phyloP scores from a whole-genome alignment of 2,113 vertebrate species.

The Dolichallabes microphthalmus region DNA sequence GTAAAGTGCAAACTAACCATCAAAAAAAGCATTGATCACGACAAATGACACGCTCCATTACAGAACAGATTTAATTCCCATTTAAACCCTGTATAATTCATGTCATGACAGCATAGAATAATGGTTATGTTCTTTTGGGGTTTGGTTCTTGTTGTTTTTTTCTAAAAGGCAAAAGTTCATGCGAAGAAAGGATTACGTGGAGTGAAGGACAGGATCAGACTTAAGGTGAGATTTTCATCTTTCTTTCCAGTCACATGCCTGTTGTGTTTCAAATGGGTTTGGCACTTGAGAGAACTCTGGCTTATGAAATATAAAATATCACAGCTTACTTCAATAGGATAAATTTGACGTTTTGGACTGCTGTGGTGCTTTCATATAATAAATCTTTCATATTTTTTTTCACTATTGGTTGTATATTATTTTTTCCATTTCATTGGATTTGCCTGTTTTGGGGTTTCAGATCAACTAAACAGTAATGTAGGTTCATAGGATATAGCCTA shows the following conservation, averaged over 20 bases:
- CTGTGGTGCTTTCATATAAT: slow-evolving; percentile 70
- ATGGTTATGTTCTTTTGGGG: not conserved
- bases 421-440: slow-evolving; percentile 50
- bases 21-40: too few relatives aligned
- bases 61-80: too few relatives aligned
- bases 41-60: too few relatives aligned
- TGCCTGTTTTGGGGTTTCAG: slow-evolving; percentile 53
- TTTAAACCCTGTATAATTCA: not conserved
- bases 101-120: not conserved
- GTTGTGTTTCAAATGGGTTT: slow-evolving; percentile 64
- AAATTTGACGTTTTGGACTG: slow-evolving; percentile 83
- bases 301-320: slow-evolving; percentile 73
- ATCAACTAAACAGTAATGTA: slow-evolving; percentile 33
- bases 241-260: slow-evolving; percentile 37
- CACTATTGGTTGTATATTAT: not conserved
- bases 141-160: not conserved
- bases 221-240: slow-evolving; percentile 76
- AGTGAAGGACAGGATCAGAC: slow-evolving; percentile 89
- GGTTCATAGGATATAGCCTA: not conserved
- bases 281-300: slow-evolving; percentile 53
- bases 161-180: slow-evolving; percentile 85
- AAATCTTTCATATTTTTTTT: too few relatives aligned
- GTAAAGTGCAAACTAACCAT: not conserved
- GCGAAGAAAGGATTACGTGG: slow-evolving; percentile 91
- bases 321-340: slow-evolving; percentile 81